Percentiles rank a stretch among this genome's conserved stretches.
Evolutionary conservation across 2,113 vertebrate genomes (phyloP).

Genomic region (Cyanistes caeruleus): DNA sequence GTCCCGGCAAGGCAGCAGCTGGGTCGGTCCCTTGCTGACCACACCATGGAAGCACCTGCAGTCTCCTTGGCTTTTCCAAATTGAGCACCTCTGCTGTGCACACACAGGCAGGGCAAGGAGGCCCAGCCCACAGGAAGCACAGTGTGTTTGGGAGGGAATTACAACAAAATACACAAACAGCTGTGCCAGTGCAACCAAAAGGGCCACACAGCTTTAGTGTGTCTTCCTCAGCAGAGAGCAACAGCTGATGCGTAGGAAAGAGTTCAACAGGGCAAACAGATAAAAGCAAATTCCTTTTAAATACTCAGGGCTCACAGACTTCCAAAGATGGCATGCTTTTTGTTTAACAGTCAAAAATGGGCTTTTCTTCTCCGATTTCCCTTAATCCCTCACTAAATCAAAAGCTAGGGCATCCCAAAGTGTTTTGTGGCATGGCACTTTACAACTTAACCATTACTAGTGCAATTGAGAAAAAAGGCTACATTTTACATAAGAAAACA

Average conservation of each 20-base stretch:
- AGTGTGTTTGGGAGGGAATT: accelerated
- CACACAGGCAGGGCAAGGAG: neutral
- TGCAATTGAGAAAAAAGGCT: neutral
- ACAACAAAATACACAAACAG: neutral
- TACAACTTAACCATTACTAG: neutral
- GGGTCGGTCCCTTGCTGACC: accelerated
- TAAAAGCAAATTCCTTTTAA: neutral
- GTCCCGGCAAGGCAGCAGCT: accelerated
- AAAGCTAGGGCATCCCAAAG: neutral
- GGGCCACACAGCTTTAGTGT: neutral
- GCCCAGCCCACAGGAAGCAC: neutral
- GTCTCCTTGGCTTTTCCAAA: accelerated
- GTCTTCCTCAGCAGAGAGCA: neutral
- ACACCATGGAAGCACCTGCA: accelerated
- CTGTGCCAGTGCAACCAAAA: neutral
- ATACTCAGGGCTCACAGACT: neutral
- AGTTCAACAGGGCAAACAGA: neutral
- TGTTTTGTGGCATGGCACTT: neutral
- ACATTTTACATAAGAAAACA: neutral
- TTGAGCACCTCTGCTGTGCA: neutral
- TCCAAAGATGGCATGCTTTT: neutral
- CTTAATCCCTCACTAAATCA: neutral
- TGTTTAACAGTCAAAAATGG: neutral
- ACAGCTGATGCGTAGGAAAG: neutral
- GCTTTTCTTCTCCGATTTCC: neutral